Base-by-base conservation (phyloP, 1,140 invertebrate species). In the Tetramorium alpestre region DNA sequence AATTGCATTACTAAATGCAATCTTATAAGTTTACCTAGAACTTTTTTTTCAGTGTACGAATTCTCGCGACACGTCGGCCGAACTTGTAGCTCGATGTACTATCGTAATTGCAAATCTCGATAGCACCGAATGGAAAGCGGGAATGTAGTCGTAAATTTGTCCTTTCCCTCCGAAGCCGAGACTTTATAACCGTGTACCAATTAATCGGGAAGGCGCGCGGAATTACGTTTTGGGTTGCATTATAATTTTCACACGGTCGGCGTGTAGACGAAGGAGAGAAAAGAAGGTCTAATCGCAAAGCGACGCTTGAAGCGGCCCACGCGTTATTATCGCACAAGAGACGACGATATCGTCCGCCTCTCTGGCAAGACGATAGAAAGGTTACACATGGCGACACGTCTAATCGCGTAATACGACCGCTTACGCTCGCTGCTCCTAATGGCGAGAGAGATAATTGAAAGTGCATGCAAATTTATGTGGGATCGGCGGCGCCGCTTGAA, bases 391-490 rank as follows among this genome's bases (percentile, higher is more conserved):
- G 58, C 80, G 49, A 64, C n/a, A 60, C 78, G 81, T 80, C 76
- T 88, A 88, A 89, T 86, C 65, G 54, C 56, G 22, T 62, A 86
- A 76, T 78, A 75, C 28, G 33, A 38, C 47, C 51, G 33, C 81
- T 56, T 72, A 54, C 41, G 75, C 44, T 22, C 44, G 65, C 73
- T 70, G 65, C 67, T 70, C 44, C 25, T 51, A 47, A 80, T 72
- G 33, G 85, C 60, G 70, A n/a, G 60, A 69, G 54, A 86, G 60
- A 88, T 88, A 86, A 91, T 92, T 92, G 91, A 92, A 90, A 90
- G 88, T 88, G 73, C 89, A 93, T 92, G 92, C 89, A 92, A 92
- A 92, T 93, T 92, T 89, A 90, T 91, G 82, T 87, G 91, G 88
- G 89, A 91, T 88, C 90, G 92, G 91, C 90, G 73, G 88, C 88